phyloP scores from a whole-genome alignment of 2,797 vertebrate genomes.

The Passerculus sandwichensis region DNA sequence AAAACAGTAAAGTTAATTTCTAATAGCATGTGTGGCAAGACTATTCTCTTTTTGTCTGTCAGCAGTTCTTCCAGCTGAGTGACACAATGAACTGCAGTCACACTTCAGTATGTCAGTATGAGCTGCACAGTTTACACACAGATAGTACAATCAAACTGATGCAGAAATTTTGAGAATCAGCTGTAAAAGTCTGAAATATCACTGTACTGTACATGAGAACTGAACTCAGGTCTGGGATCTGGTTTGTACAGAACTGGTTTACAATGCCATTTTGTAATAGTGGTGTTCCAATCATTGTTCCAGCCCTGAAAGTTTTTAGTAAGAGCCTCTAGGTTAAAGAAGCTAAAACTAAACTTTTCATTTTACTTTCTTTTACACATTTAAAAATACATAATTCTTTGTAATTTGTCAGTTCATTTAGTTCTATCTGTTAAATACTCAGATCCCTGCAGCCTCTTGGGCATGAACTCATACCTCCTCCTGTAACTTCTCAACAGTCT shows the following conservation, averaged over 20 bases:
- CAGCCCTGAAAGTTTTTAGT: background rate
- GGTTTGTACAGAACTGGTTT: background rate
- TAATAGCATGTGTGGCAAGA: background rate
- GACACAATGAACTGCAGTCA: background rate
- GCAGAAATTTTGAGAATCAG: background rate
- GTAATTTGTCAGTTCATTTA: background rate
- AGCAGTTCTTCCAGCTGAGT: background rate
- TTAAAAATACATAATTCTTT: background rate
- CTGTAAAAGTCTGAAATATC: background rate
- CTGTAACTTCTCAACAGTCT: constrained; percentile 92
- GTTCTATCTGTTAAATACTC: background rate
- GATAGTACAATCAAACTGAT: background rate
- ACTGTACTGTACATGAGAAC: background rate
- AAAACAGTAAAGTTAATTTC: background rate
- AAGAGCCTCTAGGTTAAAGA: background rate
- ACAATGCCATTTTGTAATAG: background rate
- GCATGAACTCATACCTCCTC: constrained; percentile 81
- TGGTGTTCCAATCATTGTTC: background rate
- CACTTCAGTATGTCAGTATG: background rate
- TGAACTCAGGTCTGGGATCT: background rate
- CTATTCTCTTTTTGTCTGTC: background rate
- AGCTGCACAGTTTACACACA: background rate
- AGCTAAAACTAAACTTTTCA: background rate
- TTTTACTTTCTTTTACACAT: background rate
- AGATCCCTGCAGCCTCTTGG: background rate